A percentile compares a stretch with the other conserved stretches of the same genome.
Evolutionary conservation across 2,797 vertebrate genomes (phyloP).

Genomic region (Cossypha heuglini): DNA sequence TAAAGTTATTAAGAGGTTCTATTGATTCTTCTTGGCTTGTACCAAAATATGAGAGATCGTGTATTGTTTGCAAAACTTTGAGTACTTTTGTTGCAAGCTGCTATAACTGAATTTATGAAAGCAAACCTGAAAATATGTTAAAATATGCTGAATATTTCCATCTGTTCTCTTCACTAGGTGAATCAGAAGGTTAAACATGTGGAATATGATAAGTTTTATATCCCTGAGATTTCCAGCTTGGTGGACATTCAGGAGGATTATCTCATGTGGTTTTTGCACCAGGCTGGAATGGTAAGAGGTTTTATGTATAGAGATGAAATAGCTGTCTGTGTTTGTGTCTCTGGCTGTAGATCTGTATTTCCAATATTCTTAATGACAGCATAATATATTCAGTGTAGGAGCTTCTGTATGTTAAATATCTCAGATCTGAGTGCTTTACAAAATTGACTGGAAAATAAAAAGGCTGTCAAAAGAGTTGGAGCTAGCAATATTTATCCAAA

Average conservation of each 20-base stretch:
- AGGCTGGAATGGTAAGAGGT: conserved; percentile 89
- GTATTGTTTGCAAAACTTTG: not conserved
- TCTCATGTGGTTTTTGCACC: conserved; percentile 97
- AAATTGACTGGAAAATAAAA: not conserved
- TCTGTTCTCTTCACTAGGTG: conserved; percentile 77
- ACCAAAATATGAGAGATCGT: not conserved
- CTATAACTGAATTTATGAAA: not conserved
- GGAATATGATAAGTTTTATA: conserved; percentile 93
- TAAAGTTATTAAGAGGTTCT: not conserved
- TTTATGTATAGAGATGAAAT: not conserved
- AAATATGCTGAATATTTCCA: not conserved
- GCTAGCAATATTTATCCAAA: not conserved
- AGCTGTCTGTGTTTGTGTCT: not conserved
- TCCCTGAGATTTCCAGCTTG: conserved; percentile 91
- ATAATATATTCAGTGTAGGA: not conserved
- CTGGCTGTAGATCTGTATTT: not conserved
- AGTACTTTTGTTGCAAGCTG: not conserved
- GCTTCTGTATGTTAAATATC: not conserved
- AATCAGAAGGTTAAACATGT: conserved; percentile 91
- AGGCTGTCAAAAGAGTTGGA: not conserved
- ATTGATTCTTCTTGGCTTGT: not conserved
- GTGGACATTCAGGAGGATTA: conserved; percentile 99
- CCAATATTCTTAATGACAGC: not conserved
- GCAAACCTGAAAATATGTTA: not conserved
- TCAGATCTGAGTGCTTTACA: not conserved